Evolutionary conservation across 2,888 invertebrate genomes (phyloP).

Genomic region (Hemicrepidius hirtus): DNA sequence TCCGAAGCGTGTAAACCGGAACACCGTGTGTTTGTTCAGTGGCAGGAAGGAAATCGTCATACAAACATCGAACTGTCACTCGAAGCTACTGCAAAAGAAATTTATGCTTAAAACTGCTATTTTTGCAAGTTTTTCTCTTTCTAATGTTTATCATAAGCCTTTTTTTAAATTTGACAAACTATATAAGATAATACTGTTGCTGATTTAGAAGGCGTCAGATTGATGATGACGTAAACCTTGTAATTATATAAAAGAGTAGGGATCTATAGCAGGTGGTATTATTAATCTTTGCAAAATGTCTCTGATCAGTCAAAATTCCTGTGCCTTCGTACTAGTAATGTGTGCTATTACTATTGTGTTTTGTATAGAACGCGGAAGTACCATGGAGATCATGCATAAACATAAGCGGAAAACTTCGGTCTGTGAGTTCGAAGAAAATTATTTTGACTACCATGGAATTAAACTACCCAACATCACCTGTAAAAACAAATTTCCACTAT

Average conservation of each 20-base stretch:
- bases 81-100: neutral
- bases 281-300: neutral
- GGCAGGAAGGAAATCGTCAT: neutral
- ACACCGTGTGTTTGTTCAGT: neutral
- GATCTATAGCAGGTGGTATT: neutral
- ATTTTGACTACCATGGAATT: neutral
- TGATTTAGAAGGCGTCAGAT: neutral
- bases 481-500: neutral
- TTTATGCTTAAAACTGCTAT: neutral
- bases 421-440: constrained; percentile 16
- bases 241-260: constrained; percentile 1
- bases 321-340: constrained; percentile 1
- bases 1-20: constrained; percentile 10
- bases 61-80: constrained; percentile 3
- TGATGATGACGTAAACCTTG: constrained; percentile 1
- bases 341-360: neutral
- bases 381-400: neutral
- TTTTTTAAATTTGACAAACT: neutral
- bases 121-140: neutral
- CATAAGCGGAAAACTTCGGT: neutral
- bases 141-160: neutral
- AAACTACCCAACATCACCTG: constrained; percentile 15
- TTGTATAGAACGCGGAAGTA: neutral
- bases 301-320: constrained; percentile 1
- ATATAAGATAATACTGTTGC: neutral